phyloP scores from a whole-genome alignment of 2,888 invertebrate species.

The Lycophotia porphyrea region DNA sequence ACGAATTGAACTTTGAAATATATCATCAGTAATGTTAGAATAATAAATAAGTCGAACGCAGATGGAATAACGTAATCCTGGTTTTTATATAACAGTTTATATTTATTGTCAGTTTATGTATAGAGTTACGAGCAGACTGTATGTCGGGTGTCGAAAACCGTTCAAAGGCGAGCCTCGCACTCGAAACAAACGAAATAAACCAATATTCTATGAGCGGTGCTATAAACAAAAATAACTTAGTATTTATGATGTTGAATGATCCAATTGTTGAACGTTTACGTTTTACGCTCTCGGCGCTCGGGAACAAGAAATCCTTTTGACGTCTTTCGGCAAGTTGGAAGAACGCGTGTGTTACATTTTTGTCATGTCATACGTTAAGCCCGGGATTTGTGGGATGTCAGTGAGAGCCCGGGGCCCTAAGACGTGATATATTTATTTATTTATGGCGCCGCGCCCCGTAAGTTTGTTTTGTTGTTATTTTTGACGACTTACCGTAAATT shows the following conservation, averaged over 20 bases:
- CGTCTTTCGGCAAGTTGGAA: slow-evolving; percentile 54
- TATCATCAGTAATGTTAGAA: slow-evolving; percentile 33
- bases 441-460: slow-evolving; percentile 34
- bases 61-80: slow-evolving; percentile 45
- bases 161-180: slow-evolving; percentile 66
- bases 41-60: slow-evolving; percentile 55
- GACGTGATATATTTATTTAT: slow-evolving; percentile 47
- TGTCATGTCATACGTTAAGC: slow-evolving; percentile 60
- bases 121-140: slow-evolving; percentile 66
- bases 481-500: slow-evolving; percentile 30
- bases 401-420: slow-evolving; percentile 20
- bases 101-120: slow-evolving; percentile 66
- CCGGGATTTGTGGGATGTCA: slow-evolving; percentile 56
- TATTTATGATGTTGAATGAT: slow-evolving; percentile 57
- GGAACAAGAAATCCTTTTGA: slow-evolving; percentile 61
- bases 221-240: slow-evolving; percentile 63
- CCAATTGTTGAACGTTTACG: slow-evolving; percentile 56
- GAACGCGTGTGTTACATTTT: slow-evolving; percentile 60
- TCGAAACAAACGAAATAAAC: slow-evolving; percentile 67
- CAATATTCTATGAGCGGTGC: slow-evolving; percentile 66
- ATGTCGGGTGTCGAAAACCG: slow-evolving; percentile 67
- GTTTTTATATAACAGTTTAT: slow-evolving; percentile 65
- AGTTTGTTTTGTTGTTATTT: slow-evolving; percentile 38
- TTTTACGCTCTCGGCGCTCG: slow-evolving; percentile 41
- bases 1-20: slow-evolving; percentile 38